These are phyloP conservation scores for Lepidostoma basale DNA, from an alignment of 1,140 invertebrate genomes.

Conservation along the genomic window DNA sequence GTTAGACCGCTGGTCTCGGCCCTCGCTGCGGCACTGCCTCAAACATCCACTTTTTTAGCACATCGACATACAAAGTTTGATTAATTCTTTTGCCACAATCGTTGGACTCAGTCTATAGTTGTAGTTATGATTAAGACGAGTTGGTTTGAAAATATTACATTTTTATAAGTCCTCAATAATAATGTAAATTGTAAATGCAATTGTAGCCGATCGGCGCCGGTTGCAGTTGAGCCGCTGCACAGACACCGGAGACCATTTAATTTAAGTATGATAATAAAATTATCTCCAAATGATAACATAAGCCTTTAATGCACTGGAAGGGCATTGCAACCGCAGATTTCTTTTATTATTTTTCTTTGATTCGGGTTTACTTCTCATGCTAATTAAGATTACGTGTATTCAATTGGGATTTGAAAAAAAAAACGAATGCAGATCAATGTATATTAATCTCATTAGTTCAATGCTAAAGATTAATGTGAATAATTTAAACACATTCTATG, in stretches of 20 bases:
- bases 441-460: too few relatives aligned
- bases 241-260: too few relatives aligned
- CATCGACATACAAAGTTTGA: constrained; percentile 41
- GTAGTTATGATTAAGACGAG: constrained; percentile 29
- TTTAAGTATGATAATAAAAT: constrained; percentile 9
- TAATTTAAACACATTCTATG: too few relatives aligned
- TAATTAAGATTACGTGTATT: too few relatives aligned
- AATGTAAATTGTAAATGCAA: too few relatives aligned
- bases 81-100: constrained; percentile 41
- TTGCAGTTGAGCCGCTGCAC: too few relatives aligned
- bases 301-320: background rate
- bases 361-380: background rate
- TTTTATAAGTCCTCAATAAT: too few relatives aligned
- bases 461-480: too few relatives aligned
- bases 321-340: background rate
- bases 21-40: background rate
- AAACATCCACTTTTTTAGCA: constrained; percentile 39
- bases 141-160: background rate
- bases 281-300: background rate
- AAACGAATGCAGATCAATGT: too few relatives aligned
- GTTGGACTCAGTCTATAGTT: constrained; percentile 5
- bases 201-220: too few relatives aligned
- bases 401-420: too few relatives aligned
- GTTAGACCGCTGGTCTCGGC: too few relatives aligned
- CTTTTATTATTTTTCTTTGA: background rate